Conservation (phyloP, 2,888 invertebrate species). For the Drosophila siamana region DNA sequence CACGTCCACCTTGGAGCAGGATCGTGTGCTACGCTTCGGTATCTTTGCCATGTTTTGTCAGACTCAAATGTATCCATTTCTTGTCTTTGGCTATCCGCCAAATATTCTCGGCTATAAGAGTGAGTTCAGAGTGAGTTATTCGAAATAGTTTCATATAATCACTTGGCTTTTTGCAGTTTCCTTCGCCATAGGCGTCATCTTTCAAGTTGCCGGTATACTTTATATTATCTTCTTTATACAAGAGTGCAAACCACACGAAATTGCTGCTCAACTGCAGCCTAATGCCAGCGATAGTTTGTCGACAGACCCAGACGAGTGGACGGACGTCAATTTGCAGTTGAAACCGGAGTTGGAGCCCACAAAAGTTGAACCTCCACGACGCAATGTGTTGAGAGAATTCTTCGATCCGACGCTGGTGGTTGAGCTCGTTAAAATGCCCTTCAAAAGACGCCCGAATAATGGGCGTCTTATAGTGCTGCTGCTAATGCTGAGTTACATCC, state of each 20-base stretch:
- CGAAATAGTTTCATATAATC: background rate
- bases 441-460: background rate
- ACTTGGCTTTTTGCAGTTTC: slow-evolving; percentile 67
- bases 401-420: background rate
- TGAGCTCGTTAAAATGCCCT: background rate
- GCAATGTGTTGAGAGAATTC: background rate
- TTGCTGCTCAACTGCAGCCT: slow-evolving; percentile 41
- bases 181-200: slow-evolving; percentile 79
- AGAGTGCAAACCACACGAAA: slow-evolving; percentile 68
- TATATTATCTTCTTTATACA: slow-evolving; percentile 83
- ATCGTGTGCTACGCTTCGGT: slow-evolving; percentile 84
- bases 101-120: slow-evolving; percentile 83
- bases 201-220: slow-evolving; percentile 83
- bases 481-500: background rate
- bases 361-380: slow-evolving; percentile 39
- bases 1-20: slow-evolving; percentile 83
- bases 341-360: slow-evolving; percentile 55
- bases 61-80: background rate
- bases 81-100: slow-evolving; percentile 71
- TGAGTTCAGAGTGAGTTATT: slow-evolving; percentile 48
- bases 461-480: background rate
- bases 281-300: slow-evolving; percentile 74
- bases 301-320: slow-evolving; percentile 66
- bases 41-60: slow-evolving; percentile 82
- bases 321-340: slow-evolving; percentile 75